Evolutionary conservation across 1,140 invertebrate genomes (phyloP).

Genomic region (Pantala flavescens): DNA sequence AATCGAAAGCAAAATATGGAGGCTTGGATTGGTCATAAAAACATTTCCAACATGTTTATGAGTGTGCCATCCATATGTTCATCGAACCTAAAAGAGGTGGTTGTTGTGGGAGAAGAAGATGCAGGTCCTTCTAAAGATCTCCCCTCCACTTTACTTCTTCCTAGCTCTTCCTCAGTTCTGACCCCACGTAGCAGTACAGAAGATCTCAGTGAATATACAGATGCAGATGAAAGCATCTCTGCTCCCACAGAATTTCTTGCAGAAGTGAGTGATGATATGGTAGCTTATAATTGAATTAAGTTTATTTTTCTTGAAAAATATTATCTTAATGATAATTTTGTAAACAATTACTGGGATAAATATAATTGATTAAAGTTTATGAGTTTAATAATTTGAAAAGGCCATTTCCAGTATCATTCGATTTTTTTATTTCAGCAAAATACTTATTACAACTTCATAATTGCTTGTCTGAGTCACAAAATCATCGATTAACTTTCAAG

Average conservation of each 20-base stretch:
- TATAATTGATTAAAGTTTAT: no score
- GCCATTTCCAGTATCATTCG: no score
- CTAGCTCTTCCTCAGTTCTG: background rate
- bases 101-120: background rate
- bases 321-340: no score
- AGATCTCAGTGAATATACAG: slow-evolving; percentile 50
- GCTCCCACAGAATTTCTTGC: slow-evolving; percentile 60
- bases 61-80: background rate
- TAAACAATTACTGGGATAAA: no score
- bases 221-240: slow-evolving; percentile 51
- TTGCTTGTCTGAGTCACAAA: no score
- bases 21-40: background rate
- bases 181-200: slow-evolving; percentile 33
- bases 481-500: no score
- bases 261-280: slow-evolving; percentile 39
- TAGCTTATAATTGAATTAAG: no score
- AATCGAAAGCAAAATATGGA: background rate
- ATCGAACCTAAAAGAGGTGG: background rate
- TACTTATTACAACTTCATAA: no score
- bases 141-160: background rate
- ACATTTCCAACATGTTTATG: background rate
- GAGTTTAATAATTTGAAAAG: no score
- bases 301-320: no score
- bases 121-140: background rate
- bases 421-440: no score